Conservation (phyloP, 2,797 vertebrate species). For the Falco cherrug region DNA sequence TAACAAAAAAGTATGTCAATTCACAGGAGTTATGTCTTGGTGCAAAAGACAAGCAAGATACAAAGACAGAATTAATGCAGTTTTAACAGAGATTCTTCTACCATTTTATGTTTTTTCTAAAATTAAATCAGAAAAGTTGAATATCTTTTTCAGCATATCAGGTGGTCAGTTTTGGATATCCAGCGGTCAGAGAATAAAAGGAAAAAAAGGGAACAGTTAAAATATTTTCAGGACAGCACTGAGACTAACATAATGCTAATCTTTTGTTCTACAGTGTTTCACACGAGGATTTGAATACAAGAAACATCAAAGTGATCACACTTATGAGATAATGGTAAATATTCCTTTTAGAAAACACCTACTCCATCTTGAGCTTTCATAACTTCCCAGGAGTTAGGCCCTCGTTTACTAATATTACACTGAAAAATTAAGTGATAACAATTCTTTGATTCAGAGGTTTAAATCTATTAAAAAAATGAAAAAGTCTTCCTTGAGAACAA, state of each 20-base stretch:
- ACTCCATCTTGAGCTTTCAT: background rate
- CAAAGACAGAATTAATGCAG: background rate
- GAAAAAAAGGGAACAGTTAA: background rate
- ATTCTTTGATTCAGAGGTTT: background rate
- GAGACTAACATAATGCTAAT: background rate
- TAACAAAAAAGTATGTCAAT: background rate
- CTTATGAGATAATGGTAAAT: slow-evolving; percentile 98
- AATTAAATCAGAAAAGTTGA: background rate
- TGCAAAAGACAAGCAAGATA: background rate
- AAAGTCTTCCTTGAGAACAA: background rate
- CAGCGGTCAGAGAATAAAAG: background rate
- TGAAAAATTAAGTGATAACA: background rate
- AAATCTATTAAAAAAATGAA: background rate
- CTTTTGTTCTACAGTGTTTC: slow-evolving; percentile 87
- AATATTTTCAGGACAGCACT: background rate
- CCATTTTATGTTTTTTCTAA: background rate
- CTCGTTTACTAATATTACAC: background rate
- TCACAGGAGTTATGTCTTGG: background rate
- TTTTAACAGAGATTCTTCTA: background rate
- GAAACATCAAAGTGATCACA: slow-evolving; percentile 97
- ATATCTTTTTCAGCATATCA: background rate
- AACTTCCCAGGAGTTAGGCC: background rate
- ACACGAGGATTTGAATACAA: slow-evolving; percentile 96
- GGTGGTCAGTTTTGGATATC: background rate
- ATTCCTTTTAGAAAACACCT: background rate